phyloP scores from a whole-genome alignment of 2,113 vertebrate species.

The Micromys minutus region DNA sequence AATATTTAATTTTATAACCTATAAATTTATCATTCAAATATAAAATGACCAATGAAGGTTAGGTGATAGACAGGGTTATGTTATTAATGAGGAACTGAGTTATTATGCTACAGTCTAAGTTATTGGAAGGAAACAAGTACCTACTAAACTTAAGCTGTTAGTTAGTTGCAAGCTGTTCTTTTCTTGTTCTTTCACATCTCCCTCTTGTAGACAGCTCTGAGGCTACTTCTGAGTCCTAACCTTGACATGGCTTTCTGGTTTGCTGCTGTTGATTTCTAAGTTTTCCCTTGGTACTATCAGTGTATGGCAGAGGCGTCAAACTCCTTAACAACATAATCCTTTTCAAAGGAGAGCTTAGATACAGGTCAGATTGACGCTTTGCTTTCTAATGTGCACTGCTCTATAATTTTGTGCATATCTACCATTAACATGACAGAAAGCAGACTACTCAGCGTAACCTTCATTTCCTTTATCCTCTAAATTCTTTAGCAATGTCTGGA shows the following conservation, averaged over 20 bases:
- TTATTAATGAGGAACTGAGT: neutral
- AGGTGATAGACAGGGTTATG: neutral
- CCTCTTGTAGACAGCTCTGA: neutral
- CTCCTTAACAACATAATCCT: neutral
- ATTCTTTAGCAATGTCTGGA: neutral
- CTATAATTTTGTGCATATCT: neutral
- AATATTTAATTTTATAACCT: neutral
- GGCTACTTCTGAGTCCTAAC: neutral
- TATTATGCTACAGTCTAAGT: neutral
- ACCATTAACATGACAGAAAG: slow-evolving; percentile 20
- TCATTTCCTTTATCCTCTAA: neutral
- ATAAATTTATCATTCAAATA: slow-evolving; percentile 15
- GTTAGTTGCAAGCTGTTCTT: neutral
- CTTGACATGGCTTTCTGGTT: neutral
- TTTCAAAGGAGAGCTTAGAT: neutral
- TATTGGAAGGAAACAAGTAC: neutral
- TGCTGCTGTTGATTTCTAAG: neutral
- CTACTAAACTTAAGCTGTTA: neutral
- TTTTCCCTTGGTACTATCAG: neutral
- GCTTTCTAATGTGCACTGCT: neutral
- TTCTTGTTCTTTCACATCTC: neutral
- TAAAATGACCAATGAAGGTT: slow-evolving; percentile 34
- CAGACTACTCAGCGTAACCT: neutral
- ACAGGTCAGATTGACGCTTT: neutral
- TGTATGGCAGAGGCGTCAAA: neutral